Evolutionary conservation across 2,888 invertebrate species (phyloP), one percentile per base, ranked within the genome.

Genomic region (Siphlonurus alternatus): DNA sequence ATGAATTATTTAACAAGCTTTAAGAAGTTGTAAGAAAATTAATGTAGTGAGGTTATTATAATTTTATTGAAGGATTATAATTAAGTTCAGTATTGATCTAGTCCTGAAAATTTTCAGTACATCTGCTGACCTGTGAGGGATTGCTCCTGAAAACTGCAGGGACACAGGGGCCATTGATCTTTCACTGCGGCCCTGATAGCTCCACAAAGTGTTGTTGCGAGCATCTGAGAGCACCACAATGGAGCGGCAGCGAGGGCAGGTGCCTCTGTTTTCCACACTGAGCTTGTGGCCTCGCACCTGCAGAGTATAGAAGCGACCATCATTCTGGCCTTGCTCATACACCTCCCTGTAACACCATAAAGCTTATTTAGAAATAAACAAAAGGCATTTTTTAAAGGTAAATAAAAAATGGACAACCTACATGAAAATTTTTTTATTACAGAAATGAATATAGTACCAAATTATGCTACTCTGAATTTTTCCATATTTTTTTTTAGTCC

Each of bases 141-240:
- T 2, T 53, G 60, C 19, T 51, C 60, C 20, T 53, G 61, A 53
- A 69, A 85, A 83, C 2, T 80, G 79, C 76, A 88, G 83, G 5
- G 84, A 80, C 24, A 84, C 85, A 0, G 89, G 88, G 63, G 81
- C 81, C 81, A 88, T 87, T 1, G 86, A 86, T 71, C 83, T 87
- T 61, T 87, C 83, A 70, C 83, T 83, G 24, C 78, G 77, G 2
- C 82, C 82, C 20, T 80, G 78, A 67, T 85, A 84, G 66, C 83
- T 82, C 79, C 84, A 84, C 64, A 82, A 78, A 0, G 79, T 78
- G 71, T 76, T 80, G 64, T 66, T 65, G 2, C 62, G 64, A 10
- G 79, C 80, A 69, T 82, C 80, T 64, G 79, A 79, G 2, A 83
- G 75, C 71, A 82, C 78, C 64, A 86, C 73, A 61, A 79, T 80